A percentile compares a stretch with the other conserved stretches of the same genome.
Evolutionary conservation across 2,113 vertebrate species (phyloP).

Genomic region (Castor canadensis): DNA sequence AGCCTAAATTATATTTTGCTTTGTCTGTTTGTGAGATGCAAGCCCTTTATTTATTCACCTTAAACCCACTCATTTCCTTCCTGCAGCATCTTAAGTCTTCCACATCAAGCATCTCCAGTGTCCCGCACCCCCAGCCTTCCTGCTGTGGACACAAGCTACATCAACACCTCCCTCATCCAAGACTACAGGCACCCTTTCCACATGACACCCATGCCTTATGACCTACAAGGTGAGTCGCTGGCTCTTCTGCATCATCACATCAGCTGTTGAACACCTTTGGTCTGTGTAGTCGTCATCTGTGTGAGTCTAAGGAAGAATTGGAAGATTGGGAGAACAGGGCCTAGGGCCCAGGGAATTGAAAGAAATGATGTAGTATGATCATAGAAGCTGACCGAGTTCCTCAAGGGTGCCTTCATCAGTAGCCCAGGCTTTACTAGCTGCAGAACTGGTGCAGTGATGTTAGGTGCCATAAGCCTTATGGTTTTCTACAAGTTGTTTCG

Average conservation of each 20-base stretch:
- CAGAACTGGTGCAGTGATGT: background rate
- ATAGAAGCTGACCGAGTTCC: background rate
- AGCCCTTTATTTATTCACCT: background rate
- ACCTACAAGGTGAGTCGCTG: constrained; percentile 91
- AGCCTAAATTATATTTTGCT: background rate
- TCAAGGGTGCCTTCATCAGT: background rate
- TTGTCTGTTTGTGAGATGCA: background rate
- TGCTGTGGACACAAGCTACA: constrained; percentile 95
- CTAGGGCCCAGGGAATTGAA: background rate
- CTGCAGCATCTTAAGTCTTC: constrained; percentile 92
- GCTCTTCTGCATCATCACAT: background rate
- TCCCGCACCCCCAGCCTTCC: constrained; percentile 96
- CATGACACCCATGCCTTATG: constrained; percentile 92
- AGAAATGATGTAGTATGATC: background rate
- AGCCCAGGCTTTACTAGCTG: background rate
- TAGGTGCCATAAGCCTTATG: background rate
- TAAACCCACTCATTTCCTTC: constrained; percentile 33
- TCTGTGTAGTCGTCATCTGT: background rate
- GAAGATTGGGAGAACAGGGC: background rate
- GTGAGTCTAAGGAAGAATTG: background rate
- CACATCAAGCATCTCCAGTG: constrained; percentile 95
- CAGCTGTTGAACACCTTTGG: background rate
- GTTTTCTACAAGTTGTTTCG: background rate
- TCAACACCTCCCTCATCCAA: constrained; percentile 96
- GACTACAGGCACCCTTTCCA: constrained; percentile 98